These are phyloP conservation scores for Datnioides undecimradiatus DNA, from an alignment of 2,113 vertebrate species.

Conservation along the genomic window DNA sequence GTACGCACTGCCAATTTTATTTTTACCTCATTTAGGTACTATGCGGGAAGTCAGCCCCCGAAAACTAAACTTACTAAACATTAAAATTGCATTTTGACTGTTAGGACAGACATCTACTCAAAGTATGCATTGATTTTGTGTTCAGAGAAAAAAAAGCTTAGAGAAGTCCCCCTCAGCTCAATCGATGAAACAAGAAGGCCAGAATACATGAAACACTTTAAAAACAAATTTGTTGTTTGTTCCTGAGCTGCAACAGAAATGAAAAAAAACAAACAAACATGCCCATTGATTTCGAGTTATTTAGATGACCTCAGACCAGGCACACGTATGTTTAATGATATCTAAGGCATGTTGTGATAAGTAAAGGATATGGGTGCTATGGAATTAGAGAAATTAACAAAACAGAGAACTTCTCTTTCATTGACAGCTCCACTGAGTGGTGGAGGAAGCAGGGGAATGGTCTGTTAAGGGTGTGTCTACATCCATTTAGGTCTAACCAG, in stretches of 20 bases:
- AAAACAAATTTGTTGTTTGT: neutral
- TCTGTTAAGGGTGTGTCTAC: too few species aligned
- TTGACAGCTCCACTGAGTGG: too few species aligned
- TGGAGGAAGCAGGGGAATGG: too few species aligned
- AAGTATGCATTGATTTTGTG: slow-evolving; percentile 23
- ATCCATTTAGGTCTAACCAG: too few species aligned
- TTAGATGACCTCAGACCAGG: too few species aligned
- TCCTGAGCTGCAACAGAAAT: neutral
- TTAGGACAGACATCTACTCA: neutral
- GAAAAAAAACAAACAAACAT: too few species aligned
- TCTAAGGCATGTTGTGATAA: too few species aligned
- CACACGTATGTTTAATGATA: too few species aligned
- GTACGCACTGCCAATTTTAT: slow-evolving; percentile 49
- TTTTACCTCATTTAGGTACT: neutral
- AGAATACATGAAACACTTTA: neutral
- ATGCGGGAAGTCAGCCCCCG: neutral
- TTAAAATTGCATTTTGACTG: slow-evolving; percentile 8
- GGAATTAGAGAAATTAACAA: too few species aligned
- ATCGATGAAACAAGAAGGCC: neutral
- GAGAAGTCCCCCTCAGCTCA: neutral
- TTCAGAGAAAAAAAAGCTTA: neutral
- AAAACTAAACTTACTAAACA: neutral
- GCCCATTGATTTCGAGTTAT: neutral
- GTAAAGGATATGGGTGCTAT: too few species aligned
- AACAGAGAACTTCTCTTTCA: too few species aligned